These are phyloP conservation scores for Neoniphon sammara DNA, from an alignment of 2,797 vertebrate species.

Conservation along the genomic window DNA sequence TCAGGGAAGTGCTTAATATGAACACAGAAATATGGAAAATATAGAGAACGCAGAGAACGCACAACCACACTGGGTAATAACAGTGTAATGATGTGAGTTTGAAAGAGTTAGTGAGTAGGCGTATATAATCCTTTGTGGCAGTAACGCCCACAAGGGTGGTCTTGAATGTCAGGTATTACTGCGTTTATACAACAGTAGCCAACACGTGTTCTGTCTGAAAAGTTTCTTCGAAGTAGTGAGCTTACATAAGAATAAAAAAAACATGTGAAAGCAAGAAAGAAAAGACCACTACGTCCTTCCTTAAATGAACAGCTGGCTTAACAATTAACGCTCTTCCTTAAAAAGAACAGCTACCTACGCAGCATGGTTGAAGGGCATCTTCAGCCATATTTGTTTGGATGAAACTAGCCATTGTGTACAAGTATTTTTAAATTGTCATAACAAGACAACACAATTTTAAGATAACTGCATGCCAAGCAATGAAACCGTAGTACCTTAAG, in stretches of 20 bases:
- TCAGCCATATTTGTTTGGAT: background rate
- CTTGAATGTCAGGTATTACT: background rate
- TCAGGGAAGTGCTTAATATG: slow-evolving; percentile 18
- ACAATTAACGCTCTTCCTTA: slow-evolving; percentile 22
- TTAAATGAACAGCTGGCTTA: background rate
- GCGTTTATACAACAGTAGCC: background rate
- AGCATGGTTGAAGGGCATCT: slow-evolving; percentile 16
- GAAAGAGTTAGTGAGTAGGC: background rate
- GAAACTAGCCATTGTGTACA: background rate
- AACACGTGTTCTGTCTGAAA: background rate
- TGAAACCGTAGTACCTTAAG: no score
- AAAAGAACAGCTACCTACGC: slow-evolving; percentile 1
- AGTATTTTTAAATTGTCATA: background rate
- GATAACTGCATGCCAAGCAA: no score
- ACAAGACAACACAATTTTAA: background rate
- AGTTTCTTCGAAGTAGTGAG: background rate
- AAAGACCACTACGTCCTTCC: background rate
- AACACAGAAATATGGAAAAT: slow-evolving; percentile 23
- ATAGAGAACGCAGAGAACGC: no score
- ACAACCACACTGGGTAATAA: background rate
- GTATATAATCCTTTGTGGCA: background rate
- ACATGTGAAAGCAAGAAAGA: slow-evolving; percentile 1
- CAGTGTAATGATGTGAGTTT: background rate
- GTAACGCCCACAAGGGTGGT: background rate
- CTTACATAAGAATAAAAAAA: slow-evolving; percentile 18